These are phyloP conservation scores for Corapipo altera DNA, from an alignment of 2,113 vertebrate species.

Conservation along the genomic window DNA sequence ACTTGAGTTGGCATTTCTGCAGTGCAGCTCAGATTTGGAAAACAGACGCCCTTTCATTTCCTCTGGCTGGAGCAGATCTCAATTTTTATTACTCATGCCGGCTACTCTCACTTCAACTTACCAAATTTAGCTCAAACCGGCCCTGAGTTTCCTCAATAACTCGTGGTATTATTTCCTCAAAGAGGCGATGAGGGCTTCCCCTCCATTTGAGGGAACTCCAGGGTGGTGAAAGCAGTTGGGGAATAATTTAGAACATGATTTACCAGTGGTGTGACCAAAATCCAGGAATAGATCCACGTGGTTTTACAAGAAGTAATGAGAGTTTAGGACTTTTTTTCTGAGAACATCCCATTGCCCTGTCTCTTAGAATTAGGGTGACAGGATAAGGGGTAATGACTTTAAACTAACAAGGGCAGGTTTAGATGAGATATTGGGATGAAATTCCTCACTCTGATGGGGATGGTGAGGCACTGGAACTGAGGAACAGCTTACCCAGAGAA, in stretches of 20 bases:
- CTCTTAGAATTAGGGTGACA: neutral
- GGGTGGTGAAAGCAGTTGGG: neutral
- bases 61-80: neutral
- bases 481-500: neutral
- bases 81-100: accelerated
- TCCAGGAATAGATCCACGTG: neutral
- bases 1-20: neutral
- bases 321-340: accelerated
- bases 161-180: neutral
- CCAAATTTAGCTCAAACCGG: neutral
- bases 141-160: neutral
- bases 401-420: neutral
- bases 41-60: neutral
- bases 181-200: neutral
- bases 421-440: neutral
- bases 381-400: neutral
- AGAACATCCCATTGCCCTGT: neutral
- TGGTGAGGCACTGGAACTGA: neutral
- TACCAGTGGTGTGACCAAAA: neutral
- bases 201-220: neutral
- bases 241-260: neutral
- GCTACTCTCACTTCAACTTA: neutral
- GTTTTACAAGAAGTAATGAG: neutral
- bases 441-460: neutral
- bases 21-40: neutral